Percentiles rank a stretch among this genome's conserved stretches.
Conservation (phyloP, 2,113 vertebrate genomes). For the Ginglymostoma cirratum region DNA sequence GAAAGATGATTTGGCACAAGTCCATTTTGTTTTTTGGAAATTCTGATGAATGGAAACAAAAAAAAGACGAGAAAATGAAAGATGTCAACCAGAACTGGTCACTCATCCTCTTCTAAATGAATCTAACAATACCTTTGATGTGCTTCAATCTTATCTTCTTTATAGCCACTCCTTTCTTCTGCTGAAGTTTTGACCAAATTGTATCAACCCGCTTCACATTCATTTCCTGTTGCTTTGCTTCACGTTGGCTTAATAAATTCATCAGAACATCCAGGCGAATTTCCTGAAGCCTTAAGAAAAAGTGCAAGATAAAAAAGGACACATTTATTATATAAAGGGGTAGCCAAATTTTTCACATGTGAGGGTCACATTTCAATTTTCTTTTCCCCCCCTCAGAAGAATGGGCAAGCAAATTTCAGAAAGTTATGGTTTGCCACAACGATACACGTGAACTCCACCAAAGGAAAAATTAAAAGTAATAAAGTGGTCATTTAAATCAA, state of each 20-base stretch:
- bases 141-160: slow-evolving; percentile 58
- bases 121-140: slow-evolving; percentile 43
- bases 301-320: neutral
- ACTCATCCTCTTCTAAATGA: neutral
- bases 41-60: neutral
- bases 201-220: slow-evolving; percentile 53
- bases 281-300: slow-evolving; percentile 69
- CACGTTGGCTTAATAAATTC: slow-evolving; percentile 57
- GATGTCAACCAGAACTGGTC: neutral
- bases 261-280: slow-evolving; percentile 62
- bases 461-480: no score
- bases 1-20: neutral
- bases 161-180: slow-evolving; percentile 57
- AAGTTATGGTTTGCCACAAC: no score
- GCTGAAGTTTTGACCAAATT: slow-evolving; percentile 56
- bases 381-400: no score
- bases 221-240: slow-evolving; percentile 55
- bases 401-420: no score
- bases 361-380: no score
- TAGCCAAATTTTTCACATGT: no score
- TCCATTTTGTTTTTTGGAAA: neutral
- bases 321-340: neutral
- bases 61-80: neutral
- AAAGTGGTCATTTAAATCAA: no score
- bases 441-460: no score